Evolutionary conservation across 2,113 vertebrate genomes (phyloP).

Genomic region (Gobio gobio): DNA sequence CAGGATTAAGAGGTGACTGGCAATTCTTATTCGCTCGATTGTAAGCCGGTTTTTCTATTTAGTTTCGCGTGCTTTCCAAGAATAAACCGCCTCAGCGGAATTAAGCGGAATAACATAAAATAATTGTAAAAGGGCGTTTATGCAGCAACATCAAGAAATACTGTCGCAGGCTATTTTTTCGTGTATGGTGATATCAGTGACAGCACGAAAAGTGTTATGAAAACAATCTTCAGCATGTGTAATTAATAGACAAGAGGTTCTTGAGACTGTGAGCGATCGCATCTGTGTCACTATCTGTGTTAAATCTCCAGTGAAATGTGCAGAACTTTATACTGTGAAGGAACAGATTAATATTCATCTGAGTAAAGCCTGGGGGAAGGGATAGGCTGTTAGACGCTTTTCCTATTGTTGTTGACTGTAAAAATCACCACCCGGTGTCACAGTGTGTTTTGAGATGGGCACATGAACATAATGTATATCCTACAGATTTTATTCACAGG

Average conservation of each 20-base stretch:
- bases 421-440: slow-evolving; percentile 23
- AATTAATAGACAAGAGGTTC: slow-evolving; percentile 19
- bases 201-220: slow-evolving; percentile 23
- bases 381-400: slow-evolving; percentile 24
- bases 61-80: background rate
- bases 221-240: slow-evolving; percentile 10
- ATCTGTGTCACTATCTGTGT: slow-evolving; percentile 26
- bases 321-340: slow-evolving; percentile 21
- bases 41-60: background rate
- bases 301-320: background rate
- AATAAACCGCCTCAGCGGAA: background rate
- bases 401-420: slow-evolving; percentile 18
- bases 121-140: background rate
- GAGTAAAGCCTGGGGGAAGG: slow-evolving; percentile 16
- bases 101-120: background rate
- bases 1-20: background rate
- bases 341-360: slow-evolving; percentile 39
- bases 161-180: background rate
- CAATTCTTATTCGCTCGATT: background rate
- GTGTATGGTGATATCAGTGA: slow-evolving; percentile 5
- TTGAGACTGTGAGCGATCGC: slow-evolving; percentile 20
- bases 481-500: background rate
- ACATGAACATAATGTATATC: background rate
- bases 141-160: background rate
- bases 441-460: background rate